A percentile compares a stretch with the other conserved stretches of the same genome.
Conservation (phyloP, 2,113 vertebrate species). For the Oriolus oriolus region DNA sequence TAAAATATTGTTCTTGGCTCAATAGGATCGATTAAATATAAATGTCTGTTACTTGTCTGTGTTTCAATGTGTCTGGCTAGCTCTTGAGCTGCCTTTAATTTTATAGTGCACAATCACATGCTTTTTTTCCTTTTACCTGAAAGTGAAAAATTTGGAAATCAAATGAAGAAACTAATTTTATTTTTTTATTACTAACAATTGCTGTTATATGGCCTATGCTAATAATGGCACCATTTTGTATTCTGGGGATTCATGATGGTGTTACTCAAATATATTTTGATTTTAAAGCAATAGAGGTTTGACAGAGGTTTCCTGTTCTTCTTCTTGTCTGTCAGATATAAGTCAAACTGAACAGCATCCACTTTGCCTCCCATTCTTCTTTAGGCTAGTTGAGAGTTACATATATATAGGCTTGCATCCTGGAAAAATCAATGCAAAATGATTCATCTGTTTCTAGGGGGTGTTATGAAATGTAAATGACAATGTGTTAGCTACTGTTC, state of each 20-base stretch:
- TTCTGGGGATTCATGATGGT: not conserved
- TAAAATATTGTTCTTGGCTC: constrained; percentile 51
- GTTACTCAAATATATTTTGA: not conserved
- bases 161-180: not conserved
- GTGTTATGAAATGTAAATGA: not conserved
- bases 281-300: not conserved
- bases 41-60: not conserved
- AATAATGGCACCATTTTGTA: not conserved
- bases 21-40: constrained; percentile 21
- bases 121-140: not conserved
- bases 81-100: not conserved
- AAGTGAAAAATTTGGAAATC: not conserved
- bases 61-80: not conserved
- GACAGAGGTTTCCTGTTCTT: not conserved
- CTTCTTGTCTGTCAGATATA: not conserved
- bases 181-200: not conserved
- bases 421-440: not conserved
- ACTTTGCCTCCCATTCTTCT: not conserved
- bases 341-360: not conserved
- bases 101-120: not conserved
- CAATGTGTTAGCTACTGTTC: not conserved
- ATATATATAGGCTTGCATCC: not conserved
- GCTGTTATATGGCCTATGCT: not conserved
- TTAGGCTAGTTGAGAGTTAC: not conserved
- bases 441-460: not conserved